These are phyloP conservation scores for Drosophila imparisetae DNA, from an alignment of 2,888 invertebrate genomes.

Conservation along the genomic window DNA sequence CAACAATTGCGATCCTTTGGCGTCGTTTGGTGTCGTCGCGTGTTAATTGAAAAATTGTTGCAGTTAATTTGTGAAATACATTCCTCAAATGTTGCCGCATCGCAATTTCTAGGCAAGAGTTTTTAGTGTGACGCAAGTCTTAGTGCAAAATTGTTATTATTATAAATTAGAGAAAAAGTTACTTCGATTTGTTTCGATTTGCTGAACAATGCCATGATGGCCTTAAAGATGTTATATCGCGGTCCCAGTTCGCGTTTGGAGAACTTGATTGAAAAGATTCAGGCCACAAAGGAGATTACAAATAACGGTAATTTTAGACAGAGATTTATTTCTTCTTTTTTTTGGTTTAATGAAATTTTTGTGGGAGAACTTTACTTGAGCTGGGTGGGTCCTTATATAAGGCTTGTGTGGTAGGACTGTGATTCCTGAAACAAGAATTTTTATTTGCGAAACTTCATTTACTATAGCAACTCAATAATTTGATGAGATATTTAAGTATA, in stretches of 20 bases:
- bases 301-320: slow-evolving; percentile 75
- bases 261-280: slow-evolving; percentile 94
- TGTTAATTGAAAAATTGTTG: slow-evolving; percentile 41
- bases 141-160: slow-evolving; percentile 37
- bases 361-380: neutral
- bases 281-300: slow-evolving; percentile 90
- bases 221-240: slow-evolving; percentile 91
- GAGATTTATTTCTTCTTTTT: neutral
- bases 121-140: slow-evolving; percentile 47
- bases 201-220: slow-evolving; percentile 82
- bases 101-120: neutral
- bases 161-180: slow-evolving; percentile 4
- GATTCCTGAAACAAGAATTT: neutral
- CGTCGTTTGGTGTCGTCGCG: slow-evolving; percentile 64
- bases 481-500: neutral
- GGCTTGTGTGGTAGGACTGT: neutral
- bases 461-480: neutral
- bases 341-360: neutral
- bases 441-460: neutral
- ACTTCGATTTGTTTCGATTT: slow-evolving; percentile 11
- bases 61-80: slow-evolving; percentile 18
- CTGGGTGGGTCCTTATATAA: neutral
- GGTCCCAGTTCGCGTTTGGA: slow-evolving; percentile 94
- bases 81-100: slow-evolving; percentile 15
- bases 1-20: slow-evolving; percentile 62